These are phyloP conservation scores for Philypnodon macrostomus DNA, from an alignment of 2,797 vertebrate genomes.

Conservation along the genomic window DNA sequence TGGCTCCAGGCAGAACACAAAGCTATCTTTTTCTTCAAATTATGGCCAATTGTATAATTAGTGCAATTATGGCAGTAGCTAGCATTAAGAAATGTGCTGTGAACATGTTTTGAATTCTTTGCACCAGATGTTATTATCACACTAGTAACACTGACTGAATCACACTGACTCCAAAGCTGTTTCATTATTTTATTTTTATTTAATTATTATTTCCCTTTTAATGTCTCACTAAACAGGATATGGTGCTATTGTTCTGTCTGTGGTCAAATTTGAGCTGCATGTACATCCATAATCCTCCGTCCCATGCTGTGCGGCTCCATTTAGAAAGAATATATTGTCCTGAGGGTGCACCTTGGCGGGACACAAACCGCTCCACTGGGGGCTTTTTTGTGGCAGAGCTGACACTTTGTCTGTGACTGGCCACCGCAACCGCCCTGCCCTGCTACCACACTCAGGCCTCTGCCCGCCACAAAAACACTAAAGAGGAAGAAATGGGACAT, in stretches of 20 bases:
- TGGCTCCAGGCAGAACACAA: slow-evolving; percentile 20
- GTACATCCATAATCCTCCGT: slow-evolving; percentile 50
- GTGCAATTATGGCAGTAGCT: slow-evolving; percentile 40
- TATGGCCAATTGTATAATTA: slow-evolving; percentile 30
- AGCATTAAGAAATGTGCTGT: slow-evolving; percentile 25
- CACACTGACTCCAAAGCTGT: no score
- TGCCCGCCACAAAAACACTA: slow-evolving; percentile 58
- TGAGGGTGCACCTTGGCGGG: slow-evolving; percentile 62
- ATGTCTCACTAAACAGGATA: slow-evolving; percentile 7
- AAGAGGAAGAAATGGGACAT: slow-evolving; percentile 48
- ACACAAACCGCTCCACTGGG: slow-evolving; percentile 63
- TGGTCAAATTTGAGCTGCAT: slow-evolving; percentile 37
- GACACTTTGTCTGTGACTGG: slow-evolving; percentile 70
- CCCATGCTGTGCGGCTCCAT: slow-evolving; percentile 40
- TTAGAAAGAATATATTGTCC: slow-evolving; percentile 38
- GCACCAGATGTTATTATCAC: slow-evolving; percentile 16
- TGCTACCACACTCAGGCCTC: slow-evolving; percentile 60
- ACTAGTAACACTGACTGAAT: no score
- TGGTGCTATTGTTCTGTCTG: slow-evolving; percentile 1
- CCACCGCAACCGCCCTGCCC: slow-evolving; percentile 51
- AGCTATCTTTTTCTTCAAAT: slow-evolving; percentile 29
- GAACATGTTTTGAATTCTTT: slow-evolving; percentile 27
- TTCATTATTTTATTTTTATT: no score
- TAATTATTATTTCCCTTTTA: no score
- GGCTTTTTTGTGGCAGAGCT: slow-evolving; percentile 65